Base-by-base conservation (phyloP, 2,797 vertebrate genomes). In the Apogon hyalosoma region DNA sequence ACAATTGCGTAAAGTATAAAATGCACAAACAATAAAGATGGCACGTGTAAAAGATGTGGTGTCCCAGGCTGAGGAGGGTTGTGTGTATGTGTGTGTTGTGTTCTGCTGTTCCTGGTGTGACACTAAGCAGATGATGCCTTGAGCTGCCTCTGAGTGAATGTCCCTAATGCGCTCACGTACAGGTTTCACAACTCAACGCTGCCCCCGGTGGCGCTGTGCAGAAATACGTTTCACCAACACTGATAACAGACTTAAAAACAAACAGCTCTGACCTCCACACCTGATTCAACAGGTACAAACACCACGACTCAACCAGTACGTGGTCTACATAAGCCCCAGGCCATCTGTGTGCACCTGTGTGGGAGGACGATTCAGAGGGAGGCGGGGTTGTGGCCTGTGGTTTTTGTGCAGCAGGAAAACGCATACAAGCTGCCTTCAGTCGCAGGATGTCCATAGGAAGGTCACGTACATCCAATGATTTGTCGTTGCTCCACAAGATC, bases 381-480 rank as follows among this genome's bases (percentile, higher is more conserved):
- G 10, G 0, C 9, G 43, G n/a, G n/a, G n/a, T n/a, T n/a, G n/a
- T n/a, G n/a, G 42, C 54, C 48, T 7, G 19, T 16, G 12, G 14
- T 9, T 7, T 55, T 24, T 51, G 11, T 73, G 64, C 56, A 77
- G 61, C 68, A 69, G 49, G 46, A 63, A 80, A 64, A 74, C 81
- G 77, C 69, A 68, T 66, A 40, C 12, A 42, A 79, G 76, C 76
- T 80, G 78, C 66, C 75, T 60, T 76, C 63, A 67, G 73, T 71
- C 73, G 13, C 43, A 21, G 66, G 57, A 69, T 18, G 63, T 67
- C 55, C 49, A 67, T 47, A 62, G 45, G 36, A 49, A 73, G 53
- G 38, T 48, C 19, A 57, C 43, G 64, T 71, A 81, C 72, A 75
- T 67, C 76, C 50, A 68, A 56, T 18, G 81, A 87, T 79, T 80